Evolutionary conservation across 2,797 vertebrate genomes (phyloP).

Genomic region (Poeciliopsis paucimaculata): DNA sequence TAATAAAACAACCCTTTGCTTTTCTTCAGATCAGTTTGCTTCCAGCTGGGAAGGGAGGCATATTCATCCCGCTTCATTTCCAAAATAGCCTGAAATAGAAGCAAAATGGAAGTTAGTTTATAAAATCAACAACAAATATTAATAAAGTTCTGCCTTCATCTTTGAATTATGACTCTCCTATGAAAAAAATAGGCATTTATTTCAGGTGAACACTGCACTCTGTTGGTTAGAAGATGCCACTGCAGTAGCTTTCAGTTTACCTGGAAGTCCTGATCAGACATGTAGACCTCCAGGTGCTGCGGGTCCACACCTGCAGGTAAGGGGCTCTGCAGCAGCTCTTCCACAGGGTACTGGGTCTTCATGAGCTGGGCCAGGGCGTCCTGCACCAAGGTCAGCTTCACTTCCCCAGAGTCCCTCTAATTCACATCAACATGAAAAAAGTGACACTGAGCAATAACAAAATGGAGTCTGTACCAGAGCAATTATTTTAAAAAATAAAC

Average conservation of each 20-base stretch:
- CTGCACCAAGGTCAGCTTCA: conserved; percentile 83
- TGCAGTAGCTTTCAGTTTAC: conserved; percentile 53
- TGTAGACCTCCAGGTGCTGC: conserved; percentile 77
- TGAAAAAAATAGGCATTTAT: neutral
- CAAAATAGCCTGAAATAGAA: conserved; percentile 78
- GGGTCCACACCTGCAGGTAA: conserved; percentile 81
- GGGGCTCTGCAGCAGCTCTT: conserved; percentile 77
- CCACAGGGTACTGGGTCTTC: conserved; percentile 74
- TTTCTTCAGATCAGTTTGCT: conserved; percentile 81
- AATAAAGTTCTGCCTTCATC: conserved; percentile 13
- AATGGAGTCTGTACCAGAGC: neutral
- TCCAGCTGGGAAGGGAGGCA: conserved; percentile 72
- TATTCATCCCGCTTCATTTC: conserved; percentile 80
- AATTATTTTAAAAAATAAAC: neutral
- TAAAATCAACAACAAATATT: conserved; percentile 16
- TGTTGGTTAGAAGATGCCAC: conserved; percentile 38
- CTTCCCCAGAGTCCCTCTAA: conserved; percentile 59
- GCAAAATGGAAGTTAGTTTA: conserved; percentile 13
- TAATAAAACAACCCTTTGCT: conserved; percentile 80
- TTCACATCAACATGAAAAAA: neutral
- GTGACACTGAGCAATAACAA: neutral
- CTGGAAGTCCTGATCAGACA: conserved; percentile 83
- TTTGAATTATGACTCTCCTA: conserved; percentile 11
- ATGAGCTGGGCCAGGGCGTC: conserved; percentile 81
- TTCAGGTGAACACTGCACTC: conserved; percentile 42